Percentiles rank a stretch among this genome's conserved stretches.
Evolutionary conservation across 2,797 vertebrate species (phyloP).

Genomic region (Falco peregrinus): DNA sequence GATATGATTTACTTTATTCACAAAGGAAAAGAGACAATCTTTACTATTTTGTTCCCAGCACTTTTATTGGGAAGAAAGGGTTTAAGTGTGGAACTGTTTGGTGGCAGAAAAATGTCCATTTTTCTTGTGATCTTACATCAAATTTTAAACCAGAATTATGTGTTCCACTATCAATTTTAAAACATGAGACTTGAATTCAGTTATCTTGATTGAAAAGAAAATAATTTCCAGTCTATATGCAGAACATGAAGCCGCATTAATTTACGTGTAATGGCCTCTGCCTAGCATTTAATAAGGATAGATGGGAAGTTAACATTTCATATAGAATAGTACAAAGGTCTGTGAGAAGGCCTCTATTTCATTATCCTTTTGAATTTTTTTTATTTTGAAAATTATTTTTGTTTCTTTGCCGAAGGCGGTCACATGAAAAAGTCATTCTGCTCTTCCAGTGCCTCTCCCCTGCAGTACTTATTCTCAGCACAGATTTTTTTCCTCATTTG

Average conservation of each 20-base stretch:
- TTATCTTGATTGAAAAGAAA: not conserved
- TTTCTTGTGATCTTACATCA: not conserved
- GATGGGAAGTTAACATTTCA: not conserved
- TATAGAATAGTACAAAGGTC: not conserved
- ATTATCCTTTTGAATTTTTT: not conserved
- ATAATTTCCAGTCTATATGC: not conserved
- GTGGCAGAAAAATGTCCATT: not conserved
- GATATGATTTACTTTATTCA: not conserved
- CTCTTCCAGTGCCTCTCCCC: not conserved
- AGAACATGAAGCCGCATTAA: not conserved
- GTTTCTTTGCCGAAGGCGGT: not conserved
- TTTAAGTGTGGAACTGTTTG: not conserved
- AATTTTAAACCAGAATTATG: not conserved
- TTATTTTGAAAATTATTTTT: not conserved
- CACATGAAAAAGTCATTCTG: not conserved
- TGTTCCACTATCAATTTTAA: not conserved
- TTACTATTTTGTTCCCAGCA: not conserved
- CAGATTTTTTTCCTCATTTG: not conserved
- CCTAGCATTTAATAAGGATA: not conserved
- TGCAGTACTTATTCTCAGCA: not conserved
- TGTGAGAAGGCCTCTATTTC: not conserved
- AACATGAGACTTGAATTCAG: not conserved
- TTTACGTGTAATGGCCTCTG: not conserved
- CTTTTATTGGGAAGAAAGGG: not conserved
- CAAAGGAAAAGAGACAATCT: not conserved